Evolutionary conservation across 1,140 invertebrate species (phyloP), one percentile per base, ranked within the genome.

Genomic region (Daktulosphaira vitifoliae): DNA sequence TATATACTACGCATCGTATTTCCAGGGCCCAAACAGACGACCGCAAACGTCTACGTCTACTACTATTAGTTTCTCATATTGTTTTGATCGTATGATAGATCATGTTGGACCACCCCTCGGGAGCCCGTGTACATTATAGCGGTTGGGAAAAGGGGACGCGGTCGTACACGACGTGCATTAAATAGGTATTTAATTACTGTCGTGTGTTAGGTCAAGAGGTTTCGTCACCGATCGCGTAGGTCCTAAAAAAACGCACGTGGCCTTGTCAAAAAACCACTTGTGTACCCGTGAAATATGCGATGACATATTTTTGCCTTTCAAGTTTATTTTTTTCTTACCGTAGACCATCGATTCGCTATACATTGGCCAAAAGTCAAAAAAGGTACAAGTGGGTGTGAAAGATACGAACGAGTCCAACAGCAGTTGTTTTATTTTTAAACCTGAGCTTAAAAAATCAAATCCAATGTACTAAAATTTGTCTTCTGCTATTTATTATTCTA

Each of bases 371-470:
- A 46, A 46, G 39, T 59, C 54, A 59, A 59, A 46, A n/a, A 59
- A 46, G 54, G 54, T 59, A 59, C 25, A 46, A 59, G 54, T 59
- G 54, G 54, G 54, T 59, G 54, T 62, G 56, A 48, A 46, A 62
- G 29, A 29, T 20, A 23, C 26, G 16, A 42, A 26, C 42, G 25
- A 23, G 39, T n/a, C 4, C 11, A 33, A 11, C 29, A 33, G 29
- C 29, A 33, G 29, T 33, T 11, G 11, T 33, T 33, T 5, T 33
- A 33, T 33, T 33, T 33, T 33, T 33, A 33, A 11, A 33, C 29
- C 11, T 6, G 5, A 33, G 29, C 29, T 33, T 6, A 33, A 11
- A 11, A 33, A 33, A 33, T 33, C 5, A 33, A 33, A 33, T 33
- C 5, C 29, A n/a, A n/a, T 33, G 11, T 11, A 6, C 29, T 33